Evolutionary conservation across 2,113 vertebrate species (phyloP).

Genomic region (Indicator maculatus): DNA sequence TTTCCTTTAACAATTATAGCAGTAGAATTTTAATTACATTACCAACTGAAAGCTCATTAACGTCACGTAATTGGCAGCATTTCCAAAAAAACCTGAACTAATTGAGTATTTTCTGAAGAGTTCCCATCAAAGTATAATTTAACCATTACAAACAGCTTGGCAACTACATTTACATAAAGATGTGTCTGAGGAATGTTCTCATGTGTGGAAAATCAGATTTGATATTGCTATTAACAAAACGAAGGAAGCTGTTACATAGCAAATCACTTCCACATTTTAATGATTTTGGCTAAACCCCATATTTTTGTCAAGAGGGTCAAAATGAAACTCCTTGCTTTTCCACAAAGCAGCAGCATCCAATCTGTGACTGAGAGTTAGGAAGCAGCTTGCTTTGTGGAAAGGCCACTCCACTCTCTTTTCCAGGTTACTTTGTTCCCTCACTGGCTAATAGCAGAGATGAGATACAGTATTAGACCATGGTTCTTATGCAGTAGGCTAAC

Average conservation of each 20-base stretch:
- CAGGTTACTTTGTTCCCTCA: not conserved
- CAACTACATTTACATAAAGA: slow-evolving; percentile 84
- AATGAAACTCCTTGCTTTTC: slow-evolving; percentile 20
- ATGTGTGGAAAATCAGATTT: slow-evolving; percentile 82
- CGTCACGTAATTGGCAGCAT: slow-evolving; percentile 81
- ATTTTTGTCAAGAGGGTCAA: slow-evolving; percentile 49
- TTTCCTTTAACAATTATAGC: slow-evolving; percentile 77
- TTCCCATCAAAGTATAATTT: slow-evolving; percentile 86
- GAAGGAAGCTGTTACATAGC: slow-evolving; percentile 58
- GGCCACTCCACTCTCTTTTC: not conserved
- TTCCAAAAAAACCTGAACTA: slow-evolving; percentile 83
- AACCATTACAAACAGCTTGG: slow-evolving; percentile 86
- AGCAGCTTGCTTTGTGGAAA: not conserved
- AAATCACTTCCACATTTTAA: slow-evolving; percentile 62
- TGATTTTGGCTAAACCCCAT: slow-evolving; percentile 44
- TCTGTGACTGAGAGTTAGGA: not conserved
- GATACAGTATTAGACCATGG: not conserved
- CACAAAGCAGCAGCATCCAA: not conserved
- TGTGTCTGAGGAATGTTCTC: slow-evolving; percentile 79
- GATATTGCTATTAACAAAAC: slow-evolving; percentile 75
- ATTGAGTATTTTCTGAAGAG: slow-evolving; percentile 86
- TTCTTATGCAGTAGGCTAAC: not conserved
- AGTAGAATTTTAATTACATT: slow-evolving; percentile 85
- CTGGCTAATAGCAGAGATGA: not conserved
- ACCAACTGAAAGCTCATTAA: slow-evolving; percentile 85